These are phyloP conservation scores for Aethina tumida DNA, from an alignment of 1,140 invertebrate genomes.

Conservation along the genomic window DNA sequence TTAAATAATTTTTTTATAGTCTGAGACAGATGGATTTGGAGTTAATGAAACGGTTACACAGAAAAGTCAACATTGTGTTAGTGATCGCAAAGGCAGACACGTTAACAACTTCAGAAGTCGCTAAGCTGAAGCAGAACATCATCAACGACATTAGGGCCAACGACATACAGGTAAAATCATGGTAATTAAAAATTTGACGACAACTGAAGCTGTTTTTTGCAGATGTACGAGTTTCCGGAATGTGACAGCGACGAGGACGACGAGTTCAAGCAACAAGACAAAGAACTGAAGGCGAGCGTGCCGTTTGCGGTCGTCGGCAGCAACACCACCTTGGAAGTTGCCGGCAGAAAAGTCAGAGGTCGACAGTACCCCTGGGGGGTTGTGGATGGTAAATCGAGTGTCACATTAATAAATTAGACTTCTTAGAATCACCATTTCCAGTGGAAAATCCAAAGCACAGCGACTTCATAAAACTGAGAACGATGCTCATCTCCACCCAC, in stretches of 20 bases:
- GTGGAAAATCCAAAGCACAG: conserved; percentile 97
- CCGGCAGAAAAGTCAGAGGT: conserved; percentile 79
- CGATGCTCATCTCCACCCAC: conserved; percentile 93
- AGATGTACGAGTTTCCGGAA: conserved; percentile 95
- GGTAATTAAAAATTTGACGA: not conserved
- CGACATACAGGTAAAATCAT: conserved; percentile 63
- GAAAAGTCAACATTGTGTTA: conserved; percentile 95
- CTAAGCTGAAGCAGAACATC: conserved; percentile 78
- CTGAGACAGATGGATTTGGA: conserved; percentile 92
- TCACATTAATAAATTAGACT: not conserved
- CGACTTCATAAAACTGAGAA: conserved; percentile 92
- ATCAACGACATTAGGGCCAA: conserved; percentile 69
- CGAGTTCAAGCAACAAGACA: conserved; percentile 84
- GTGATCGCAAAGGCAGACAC: conserved; percentile 98
- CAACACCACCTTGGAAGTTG: conserved; percentile 86
- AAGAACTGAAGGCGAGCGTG: conserved; percentile 79
- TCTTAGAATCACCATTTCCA: conserved; percentile 33
- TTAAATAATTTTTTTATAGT: conserved; percentile 41
- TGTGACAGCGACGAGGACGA: conserved; percentile 91
- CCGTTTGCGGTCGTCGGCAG: conserved; percentile 97
- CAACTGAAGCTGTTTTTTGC: conserved; percentile 10
- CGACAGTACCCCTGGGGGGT: conserved; percentile 97
- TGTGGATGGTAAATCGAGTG: conserved; percentile 64
- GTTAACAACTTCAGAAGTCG: conserved; percentile 79
- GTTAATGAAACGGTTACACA: conserved; percentile 85